Evolutionary conservation across 23 tunicate genomes (phyloP), one percentile per base, ranked within the genome.

Genomic region (Diplosoma virens): DNA sequence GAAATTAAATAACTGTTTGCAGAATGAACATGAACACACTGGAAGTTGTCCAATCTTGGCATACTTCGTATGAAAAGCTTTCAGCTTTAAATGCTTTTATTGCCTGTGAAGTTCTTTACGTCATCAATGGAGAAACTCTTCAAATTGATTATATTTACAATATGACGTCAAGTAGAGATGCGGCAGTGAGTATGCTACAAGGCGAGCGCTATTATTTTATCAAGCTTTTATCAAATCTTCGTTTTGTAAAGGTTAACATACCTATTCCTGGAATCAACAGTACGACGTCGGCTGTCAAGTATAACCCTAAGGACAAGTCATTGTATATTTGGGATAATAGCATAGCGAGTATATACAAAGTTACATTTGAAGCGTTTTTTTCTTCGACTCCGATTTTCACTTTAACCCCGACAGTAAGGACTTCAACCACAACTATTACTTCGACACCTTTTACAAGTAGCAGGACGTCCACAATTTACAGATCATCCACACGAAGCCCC

Each of bases 81-180:
- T 70, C 88, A 25, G 96, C 95, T 11, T 73, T 89, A 32, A 91
- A 95, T 33, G 86, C 99, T 29, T 95, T 91, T 61, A 84, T 95
- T 47, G 87, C 82, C n/a, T 95, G 99, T 37, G 99, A 96, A 0
- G 84, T 84, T 32, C 73, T 95, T 47, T 95, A 95, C 46, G 87
- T 81, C 27, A 86, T 95, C 47, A 84, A 89, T 59, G 81, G 73
- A 34, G 84, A 82, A 11, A 65, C 93, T 24, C 85, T 83, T 14
- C 68, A 33, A 22, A 91, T 95, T 47, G 84, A 89, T 66, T 88
- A 89, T 60, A 89, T 89, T 96, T 95, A 66, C 83, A 86, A 95
- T 55, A 89, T 95, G 20, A 84, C 93, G 34, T 84, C 96, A 52
- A 60, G 69, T 11, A 52, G 45, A 26, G 97, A 82, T 53, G 56